Percentiles rank a stretch among this genome's conserved stretches.
Conservation (phyloP, 2,888 invertebrate species). For the Cetonia aurata region DNA sequence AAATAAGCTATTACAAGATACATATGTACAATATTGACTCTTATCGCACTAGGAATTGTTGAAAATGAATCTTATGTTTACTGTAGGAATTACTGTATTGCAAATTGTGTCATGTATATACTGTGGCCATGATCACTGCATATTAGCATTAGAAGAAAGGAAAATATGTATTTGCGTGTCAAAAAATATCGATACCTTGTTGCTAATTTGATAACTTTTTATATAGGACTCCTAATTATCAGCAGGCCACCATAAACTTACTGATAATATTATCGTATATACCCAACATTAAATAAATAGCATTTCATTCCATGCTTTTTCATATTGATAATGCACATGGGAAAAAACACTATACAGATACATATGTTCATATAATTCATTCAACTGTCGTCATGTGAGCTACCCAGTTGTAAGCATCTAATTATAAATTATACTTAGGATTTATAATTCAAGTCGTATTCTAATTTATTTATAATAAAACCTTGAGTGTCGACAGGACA, state of each 20-base stretch:
- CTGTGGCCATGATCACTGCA: too few species aligned
- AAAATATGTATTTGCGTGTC: too few species aligned
- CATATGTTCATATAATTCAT: background rate
- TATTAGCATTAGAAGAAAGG: too few species aligned
- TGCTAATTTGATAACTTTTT: slow-evolving; percentile 9
- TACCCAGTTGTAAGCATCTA: too few species aligned
- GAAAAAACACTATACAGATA: background rate
- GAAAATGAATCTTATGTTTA: background rate
- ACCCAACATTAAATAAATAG: background rate
- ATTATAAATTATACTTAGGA: background rate
- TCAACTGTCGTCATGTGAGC: background rate
- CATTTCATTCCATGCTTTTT: background rate
- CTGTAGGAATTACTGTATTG: background rate
- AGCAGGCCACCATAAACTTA: slow-evolving; percentile 4
- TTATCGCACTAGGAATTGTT: too few species aligned
- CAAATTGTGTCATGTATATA: background rate
- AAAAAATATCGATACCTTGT: slow-evolving; percentile 9
- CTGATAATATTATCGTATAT: slow-evolving; percentile 12
- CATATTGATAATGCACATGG: background rate
- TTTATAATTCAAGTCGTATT: slow-evolving; percentile 28
- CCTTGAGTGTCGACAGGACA: slow-evolving; percentile 31
- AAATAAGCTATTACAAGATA: too few species aligned
- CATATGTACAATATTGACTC: too few species aligned
- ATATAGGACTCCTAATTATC: slow-evolving; percentile 17
- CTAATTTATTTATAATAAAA: slow-evolving; percentile 35